Evolutionary conservation across 2,113 vertebrate species (phyloP).

Genomic region (Taurulus bubalis): DNA sequence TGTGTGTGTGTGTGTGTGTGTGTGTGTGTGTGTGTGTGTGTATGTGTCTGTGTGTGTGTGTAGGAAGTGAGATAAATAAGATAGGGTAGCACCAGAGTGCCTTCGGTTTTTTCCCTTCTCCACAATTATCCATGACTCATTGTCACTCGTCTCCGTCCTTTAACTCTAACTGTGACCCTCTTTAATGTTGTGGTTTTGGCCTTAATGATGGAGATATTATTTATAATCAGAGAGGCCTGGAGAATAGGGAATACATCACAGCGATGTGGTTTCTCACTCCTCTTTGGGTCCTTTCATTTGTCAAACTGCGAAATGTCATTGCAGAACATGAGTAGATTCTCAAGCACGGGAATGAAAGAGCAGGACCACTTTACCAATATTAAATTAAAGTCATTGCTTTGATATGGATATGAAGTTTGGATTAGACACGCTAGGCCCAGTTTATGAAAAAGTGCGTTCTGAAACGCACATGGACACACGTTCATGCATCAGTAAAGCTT

Average conservation of each 20-base stretch:
- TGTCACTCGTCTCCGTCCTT: constrained; percentile 42
- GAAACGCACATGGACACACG: background rate
- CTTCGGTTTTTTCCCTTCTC: constrained; percentile 16
- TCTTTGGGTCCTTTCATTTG: constrained; percentile 43
- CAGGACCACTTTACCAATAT: constrained; percentile 2
- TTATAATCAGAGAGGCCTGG: constrained; percentile 31
- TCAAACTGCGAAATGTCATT: constrained; percentile 49
- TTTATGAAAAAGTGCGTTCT: background rate
- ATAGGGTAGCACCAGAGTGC: constrained; percentile 44
- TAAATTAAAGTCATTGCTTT: constrained; percentile 42
- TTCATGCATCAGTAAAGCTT: constrained; percentile 21
- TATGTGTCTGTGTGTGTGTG: constrained; percentile 42
- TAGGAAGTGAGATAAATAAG: constrained; percentile 60
- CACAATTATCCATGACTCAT: constrained; percentile 54
- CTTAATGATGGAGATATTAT: constrained; percentile 49
- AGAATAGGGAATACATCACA: constrained; percentile 37
- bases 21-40: constrained; percentile 43
- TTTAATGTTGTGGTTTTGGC: constrained; percentile 38
- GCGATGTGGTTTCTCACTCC: constrained; percentile 17
- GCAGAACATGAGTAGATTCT: constrained; percentile 37
- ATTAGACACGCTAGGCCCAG: background rate
- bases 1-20: constrained; percentile 40
- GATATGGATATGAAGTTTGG: constrained; percentile 27
- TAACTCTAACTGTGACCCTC: constrained; percentile 36
- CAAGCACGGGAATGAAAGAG: constrained; percentile 25